Conservation (phyloP, 2,113 vertebrate species). For the Dunckerocampus dactyliophorus region DNA sequence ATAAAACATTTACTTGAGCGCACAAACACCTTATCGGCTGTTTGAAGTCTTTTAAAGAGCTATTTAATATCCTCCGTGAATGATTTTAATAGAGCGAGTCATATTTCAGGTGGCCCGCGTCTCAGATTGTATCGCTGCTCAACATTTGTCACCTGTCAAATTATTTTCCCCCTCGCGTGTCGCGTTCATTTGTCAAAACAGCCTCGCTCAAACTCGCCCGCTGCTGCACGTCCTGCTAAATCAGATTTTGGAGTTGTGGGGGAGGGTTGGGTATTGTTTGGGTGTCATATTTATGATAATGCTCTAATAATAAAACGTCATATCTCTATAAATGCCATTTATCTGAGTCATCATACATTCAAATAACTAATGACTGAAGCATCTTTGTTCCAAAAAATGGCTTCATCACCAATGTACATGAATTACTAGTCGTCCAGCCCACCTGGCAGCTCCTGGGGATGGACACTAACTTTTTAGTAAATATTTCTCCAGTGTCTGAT, state of each 20-base stretch:
- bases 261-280: conserved; percentile 60
- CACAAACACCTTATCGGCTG: conserved; percentile 71
- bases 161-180: conserved; percentile 76
- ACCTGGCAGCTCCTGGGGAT: neutral
- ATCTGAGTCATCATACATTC: conserved; percentile 53
- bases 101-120: conserved; percentile 78
- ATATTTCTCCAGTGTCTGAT: conserved; percentile 93
- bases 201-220: conserved; percentile 64
- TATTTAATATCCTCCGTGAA: conserved; percentile 78
- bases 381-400: neutral
- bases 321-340: conserved; percentile 56
- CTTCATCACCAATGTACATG: neutral
- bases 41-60: conserved; percentile 76
- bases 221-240: conserved; percentile 64
- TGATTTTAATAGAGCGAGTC: conserved; percentile 81
- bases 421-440: no score
- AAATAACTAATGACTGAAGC: conserved; percentile 43
- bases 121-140: conserved; percentile 78
- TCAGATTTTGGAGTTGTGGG: conserved; percentile 58
- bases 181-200: conserved; percentile 80
- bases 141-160: conserved; percentile 84
- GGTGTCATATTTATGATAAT: conserved; percentile 71
- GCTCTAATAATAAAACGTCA: conserved; percentile 63
- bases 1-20: conserved; percentile 64
- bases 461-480: neutral